phyloP scores from a whole-genome alignment of 2,888 invertebrate genomes.

The Amiota communis region DNA sequence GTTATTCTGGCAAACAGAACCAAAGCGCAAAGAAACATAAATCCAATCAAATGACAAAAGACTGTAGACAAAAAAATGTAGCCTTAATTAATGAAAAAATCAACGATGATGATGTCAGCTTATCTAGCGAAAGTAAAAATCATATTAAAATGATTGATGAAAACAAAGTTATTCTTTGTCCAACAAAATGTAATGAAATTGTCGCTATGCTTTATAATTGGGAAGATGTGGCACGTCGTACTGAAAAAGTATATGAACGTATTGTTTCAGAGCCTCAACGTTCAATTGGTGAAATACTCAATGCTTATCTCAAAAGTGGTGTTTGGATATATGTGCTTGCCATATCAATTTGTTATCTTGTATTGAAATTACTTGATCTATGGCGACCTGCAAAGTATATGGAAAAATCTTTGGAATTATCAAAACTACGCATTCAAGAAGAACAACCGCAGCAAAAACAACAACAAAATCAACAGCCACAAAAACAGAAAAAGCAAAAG shows the following conservation, averaged over 20 bases:
- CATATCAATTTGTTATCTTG: conserved; percentile 84
- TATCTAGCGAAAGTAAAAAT: conserved; percentile 14
- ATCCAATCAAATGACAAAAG: conserved; percentile 32
- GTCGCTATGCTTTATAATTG: conserved; percentile 92
- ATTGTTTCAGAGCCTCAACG: conserved; percentile 77
- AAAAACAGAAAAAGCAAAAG: no score
- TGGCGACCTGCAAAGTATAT: conserved; percentile 82
- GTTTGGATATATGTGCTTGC: conserved; percentile 89
- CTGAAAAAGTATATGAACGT: conserved; percentile 88
- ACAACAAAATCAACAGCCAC: no score
- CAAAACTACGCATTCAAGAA: no score
- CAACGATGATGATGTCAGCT: neutral
- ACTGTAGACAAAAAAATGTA: neutral
- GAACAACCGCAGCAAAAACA: no score
- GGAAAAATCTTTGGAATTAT: conserved; percentile 74
- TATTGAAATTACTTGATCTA: conserved; percentile 81
- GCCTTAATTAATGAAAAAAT: neutral
- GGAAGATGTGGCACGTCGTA: conserved; percentile 90
- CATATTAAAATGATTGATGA: neutral
- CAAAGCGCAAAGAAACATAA: conserved; percentile 34
- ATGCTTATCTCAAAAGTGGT: conserved; percentile 76
- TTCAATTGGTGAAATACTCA: conserved; percentile 73
- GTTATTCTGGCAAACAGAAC: conserved; percentile 34
- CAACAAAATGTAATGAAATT: conserved; percentile 83
- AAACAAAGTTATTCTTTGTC: conserved; percentile 76